Evolutionary conservation across 2,113 vertebrate species (phyloP).

Genomic region (Trematocara stigmaticum): DNA sequence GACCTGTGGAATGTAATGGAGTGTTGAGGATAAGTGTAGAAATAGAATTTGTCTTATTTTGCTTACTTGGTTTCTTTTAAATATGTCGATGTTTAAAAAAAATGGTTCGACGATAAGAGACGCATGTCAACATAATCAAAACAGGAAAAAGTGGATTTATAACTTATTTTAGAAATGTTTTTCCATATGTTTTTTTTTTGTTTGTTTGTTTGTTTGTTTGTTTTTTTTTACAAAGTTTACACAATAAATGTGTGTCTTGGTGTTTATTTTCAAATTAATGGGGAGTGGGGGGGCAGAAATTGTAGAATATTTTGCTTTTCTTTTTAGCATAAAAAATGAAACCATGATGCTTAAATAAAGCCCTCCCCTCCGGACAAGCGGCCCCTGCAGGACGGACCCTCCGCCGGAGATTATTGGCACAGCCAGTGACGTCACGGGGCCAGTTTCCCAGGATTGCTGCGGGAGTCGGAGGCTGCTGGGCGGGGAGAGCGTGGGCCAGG

Average conservation of each 20-base stretch:
- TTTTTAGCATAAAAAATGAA: not conserved
- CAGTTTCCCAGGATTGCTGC: constrained; percentile 59
- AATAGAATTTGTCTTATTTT: not conserved
- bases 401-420: not conserved
- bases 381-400: not conserved
- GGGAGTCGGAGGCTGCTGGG: constrained; percentile 55
- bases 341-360: not conserved
- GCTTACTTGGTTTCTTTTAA: not conserved
- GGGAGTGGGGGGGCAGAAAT: not conserved
- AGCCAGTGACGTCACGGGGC: constrained; percentile 53
- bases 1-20: not conserved
- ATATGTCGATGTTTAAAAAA: not conserved
- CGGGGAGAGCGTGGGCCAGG: constrained; percentile 37
- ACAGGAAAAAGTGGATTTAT: not conserved
- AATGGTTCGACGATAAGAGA: not conserved
- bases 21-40: not conserved
- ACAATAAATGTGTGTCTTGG: not conserved
- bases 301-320: not conserved
- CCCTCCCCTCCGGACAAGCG: not conserved
- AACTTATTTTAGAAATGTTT: not conserved
- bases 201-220: too few species aligned
- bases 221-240: not conserved
- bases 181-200: not conserved
- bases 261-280: not conserved
- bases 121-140: not conserved